Evolutionary conservation across 2,797 vertebrate species (phyloP), one percentile per base, ranked within the genome.

Genomic region (Hephaestus fuliginosus): DNA sequence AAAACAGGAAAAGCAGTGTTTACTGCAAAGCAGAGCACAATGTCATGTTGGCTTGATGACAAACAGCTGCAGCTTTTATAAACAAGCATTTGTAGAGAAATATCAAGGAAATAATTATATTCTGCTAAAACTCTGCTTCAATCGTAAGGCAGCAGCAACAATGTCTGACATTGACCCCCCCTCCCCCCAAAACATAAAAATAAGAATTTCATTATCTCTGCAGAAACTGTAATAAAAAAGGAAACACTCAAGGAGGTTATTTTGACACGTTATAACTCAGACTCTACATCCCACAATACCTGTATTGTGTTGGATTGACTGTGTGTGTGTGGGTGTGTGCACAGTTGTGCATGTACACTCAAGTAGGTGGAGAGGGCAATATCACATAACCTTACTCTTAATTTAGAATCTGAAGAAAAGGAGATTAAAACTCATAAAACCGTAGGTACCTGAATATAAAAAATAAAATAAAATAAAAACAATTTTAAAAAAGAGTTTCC

Each of bases 381-480:
- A 75, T 77, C 71, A 73, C 74, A 85, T 46, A 76, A 80, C 77
- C 73, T 76, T 63, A 46, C 76, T 76, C 80, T 84, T 84, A 66
- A 76, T 79, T 84, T 84, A 88, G 80, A 44, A 69, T 71, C 46
- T 70, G 57, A 70, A 71, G 65, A 69, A 82, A 76, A 82, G 73
- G 0, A 49, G 39, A 51, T 63, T 51, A 33, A 71, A 74, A 67
- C n/a, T 5, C 13, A 58, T 39, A 63, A 70, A 62, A 10, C 51
- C 14, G 15, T 8, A 46, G 22, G 39, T 55, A 78, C 18, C 14
- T 52, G 33, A n/a, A 43, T 12, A 14, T n/a, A 25, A 25, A 25
- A 25, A 25, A 25, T 25, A 25, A 25, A 25, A 25, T 1, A 25
- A 25, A 25, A 25, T 1, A 25, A 25, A 25, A 25, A 25, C 1